phyloP scores from a whole-genome alignment of 2,113 vertebrate species.

The Xiphophorus couchianus region DNA sequence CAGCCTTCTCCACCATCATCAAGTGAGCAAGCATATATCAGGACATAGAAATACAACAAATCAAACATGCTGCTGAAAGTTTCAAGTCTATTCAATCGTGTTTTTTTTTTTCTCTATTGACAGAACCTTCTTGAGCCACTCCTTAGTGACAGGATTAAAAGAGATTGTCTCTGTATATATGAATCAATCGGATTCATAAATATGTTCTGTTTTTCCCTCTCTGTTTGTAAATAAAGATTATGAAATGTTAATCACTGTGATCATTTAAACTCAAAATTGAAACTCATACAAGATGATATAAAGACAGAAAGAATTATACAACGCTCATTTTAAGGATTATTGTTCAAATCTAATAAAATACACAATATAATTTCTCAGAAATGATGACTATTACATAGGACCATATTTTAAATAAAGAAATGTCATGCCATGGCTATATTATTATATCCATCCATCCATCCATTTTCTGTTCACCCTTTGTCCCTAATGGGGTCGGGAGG shows the following conservation, averaged over 20 bases:
- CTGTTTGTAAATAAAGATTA: too few relatives aligned
- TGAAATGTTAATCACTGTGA: too few relatives aligned
- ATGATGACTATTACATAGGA: too few relatives aligned
- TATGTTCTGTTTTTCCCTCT: neutral
- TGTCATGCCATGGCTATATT: too few relatives aligned
- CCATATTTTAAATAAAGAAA: too few relatives aligned
- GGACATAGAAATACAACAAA: conserved; percentile 17
- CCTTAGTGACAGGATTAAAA: conserved; percentile 57
- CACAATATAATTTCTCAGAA: too few relatives aligned
- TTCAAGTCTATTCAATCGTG: conserved; percentile 46
- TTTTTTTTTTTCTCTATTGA: conserved; percentile 48
- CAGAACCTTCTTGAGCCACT: conserved; percentile 37
- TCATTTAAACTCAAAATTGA: too few relatives aligned
- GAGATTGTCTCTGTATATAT: conserved; percentile 49
- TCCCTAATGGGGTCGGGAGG: too few relatives aligned
- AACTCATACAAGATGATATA: neutral
- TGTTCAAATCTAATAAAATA: neutral
- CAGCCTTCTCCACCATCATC: conserved; percentile 51
- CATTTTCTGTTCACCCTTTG: too few relatives aligned
- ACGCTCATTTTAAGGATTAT: neutral
- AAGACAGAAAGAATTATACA: neutral
- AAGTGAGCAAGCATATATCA: conserved; percentile 28
- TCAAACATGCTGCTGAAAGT: conserved; percentile 33
- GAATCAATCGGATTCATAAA: conserved; percentile 65
- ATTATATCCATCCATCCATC: too few relatives aligned